Evolutionary conservation across 1,140 invertebrate species (phyloP), one percentile per base, ranked within the genome.

Genomic region (Uloborus diversus): DNA sequence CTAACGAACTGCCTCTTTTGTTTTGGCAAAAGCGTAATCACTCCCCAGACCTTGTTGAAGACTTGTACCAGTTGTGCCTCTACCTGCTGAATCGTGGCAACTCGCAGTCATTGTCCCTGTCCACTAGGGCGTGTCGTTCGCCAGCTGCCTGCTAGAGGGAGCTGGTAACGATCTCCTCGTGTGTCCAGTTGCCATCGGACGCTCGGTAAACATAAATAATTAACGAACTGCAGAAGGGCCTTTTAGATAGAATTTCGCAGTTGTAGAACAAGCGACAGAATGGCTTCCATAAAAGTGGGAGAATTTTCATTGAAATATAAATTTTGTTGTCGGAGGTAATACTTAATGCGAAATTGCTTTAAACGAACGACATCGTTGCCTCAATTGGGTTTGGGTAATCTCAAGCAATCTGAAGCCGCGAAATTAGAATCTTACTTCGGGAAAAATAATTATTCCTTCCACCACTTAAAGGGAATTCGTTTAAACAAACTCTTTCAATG

Each of bases 121-220:
- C 49, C 62, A 66, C 47, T n/a, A 66, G 47, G 33, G 73, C 73
- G 62, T 65, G 35, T 65, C 61, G 49, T 66, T 78, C 32, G 14
- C 73, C 73, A 78, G 30, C 73, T 78, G 73, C 49, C 61, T 66
- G 32, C 59, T 30, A 78, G 62, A 49, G 73, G 73, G 62, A 51
- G 62, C 61, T 65, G 23, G 73, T 57, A 78, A 78, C 73, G 73
- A 66, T 56, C 47, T 42, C n/a, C n/a, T n/a, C 49, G 3, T 78
- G 61, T 33, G 30, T 42, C 33, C 17, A 47, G 57, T 47, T 33
- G 32, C 37, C 57, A 75, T 23, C 42, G 71, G 59, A 27, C 62
- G 13, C 49, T 33, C 32, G 65, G 62, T 78, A 65, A 78, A 62
- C 62, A 42, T 78, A 78, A 75, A 78, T 78, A 78, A 78, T 78